phyloP scores from a whole-genome alignment of 1,140 invertebrate species.

The Macrocentrus cingulum region DNA sequence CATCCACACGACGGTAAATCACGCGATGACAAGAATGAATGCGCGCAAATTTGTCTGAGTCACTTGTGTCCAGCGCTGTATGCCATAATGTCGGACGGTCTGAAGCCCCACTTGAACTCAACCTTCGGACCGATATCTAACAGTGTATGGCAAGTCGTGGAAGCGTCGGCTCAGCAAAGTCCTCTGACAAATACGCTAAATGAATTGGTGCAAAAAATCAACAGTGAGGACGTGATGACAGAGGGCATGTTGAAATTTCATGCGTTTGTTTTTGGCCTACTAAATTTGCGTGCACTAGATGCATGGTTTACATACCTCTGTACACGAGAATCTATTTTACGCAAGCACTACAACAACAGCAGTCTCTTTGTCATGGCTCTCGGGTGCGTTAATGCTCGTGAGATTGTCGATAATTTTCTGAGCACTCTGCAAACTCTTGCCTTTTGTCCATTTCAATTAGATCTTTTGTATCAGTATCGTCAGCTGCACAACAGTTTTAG shows the following conservation, averaged over 20 bases:
- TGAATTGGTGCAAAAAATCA: constrained; percentile 82
- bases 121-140: constrained; percentile 84
- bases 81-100: constrained; percentile 78
- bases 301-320: constrained; percentile 83
- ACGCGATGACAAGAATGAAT: constrained; percentile 52
- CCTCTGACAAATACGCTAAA: constrained; percentile 82
- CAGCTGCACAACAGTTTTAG: constrained; percentile 76
- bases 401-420: constrained; percentile 72
- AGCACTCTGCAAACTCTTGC: constrained; percentile 74
- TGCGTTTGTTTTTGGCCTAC: constrained; percentile 83
- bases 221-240: constrained; percentile 79
- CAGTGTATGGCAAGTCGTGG: constrained; percentile 86
- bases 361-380: constrained; percentile 72
- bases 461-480: constrained; percentile 78
- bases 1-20: constrained; percentile 42
- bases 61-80: constrained; percentile 82
- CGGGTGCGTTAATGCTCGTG: constrained; percentile 64
- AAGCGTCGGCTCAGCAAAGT: constrained; percentile 84
- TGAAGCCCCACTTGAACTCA: constrained; percentile 78
- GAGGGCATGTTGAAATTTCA: constrained; percentile 87
- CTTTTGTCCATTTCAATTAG: constrained; percentile 76
- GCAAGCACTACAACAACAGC: constrained; percentile 76
- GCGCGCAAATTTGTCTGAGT: constrained; percentile 71
- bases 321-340: constrained; percentile 78
- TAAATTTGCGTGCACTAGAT: constrained; percentile 82